Base-by-base conservation (phyloP, 2,888 invertebrate genomes). In the Dicyrtomina minuta region DNA sequence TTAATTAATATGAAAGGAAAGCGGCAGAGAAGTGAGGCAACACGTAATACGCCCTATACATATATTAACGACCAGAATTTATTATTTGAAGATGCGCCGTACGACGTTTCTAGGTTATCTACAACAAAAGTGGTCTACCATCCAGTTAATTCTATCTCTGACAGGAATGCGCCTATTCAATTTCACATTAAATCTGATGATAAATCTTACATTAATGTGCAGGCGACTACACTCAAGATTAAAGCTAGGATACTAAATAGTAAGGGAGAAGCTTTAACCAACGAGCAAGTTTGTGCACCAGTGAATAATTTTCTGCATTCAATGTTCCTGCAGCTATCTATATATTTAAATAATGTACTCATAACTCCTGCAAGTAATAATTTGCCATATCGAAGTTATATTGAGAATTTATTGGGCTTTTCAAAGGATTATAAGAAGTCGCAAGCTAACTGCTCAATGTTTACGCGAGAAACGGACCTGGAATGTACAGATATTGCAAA, bases 141-240 rank as follows among this genome's bases (percentile, higher is more conserved):
- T n/a, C n/a, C n/a, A n/a, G 74, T 72, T n/a, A 56, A 72, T 12
- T 53, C 69, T 8, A 43, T 72, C 1, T 55, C 55, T 12, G 59
- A 61, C 12, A 49, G 51, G 12, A 2, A 12, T 3, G 58, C 66
- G 12, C 72, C 74, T 20, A 26, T 72, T 0, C 41, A 43, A 15
- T 74, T 74, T 56, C 27, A 43, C 26, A 56, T 73, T 5, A 68
- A 26, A 8, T 55, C 70, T 13, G 70, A 58, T 43, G 74, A 74
- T 44, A 59, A 24, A 10, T 72, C 71, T n/a, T 72, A 71, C 46
- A 39, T 74, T 1, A 70, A 70, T 20, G 8, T 68, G 41, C 4
- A 49, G 1, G 33, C 62, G 39, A 66, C 70, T 22, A 39, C 56
- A 49, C 58, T 43, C 12, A 70, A 68, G 59, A 43, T 70, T 26